phyloP scores from a whole-genome alignment of 2,888 invertebrate genomes.

The Drosophila falleni region DNA sequence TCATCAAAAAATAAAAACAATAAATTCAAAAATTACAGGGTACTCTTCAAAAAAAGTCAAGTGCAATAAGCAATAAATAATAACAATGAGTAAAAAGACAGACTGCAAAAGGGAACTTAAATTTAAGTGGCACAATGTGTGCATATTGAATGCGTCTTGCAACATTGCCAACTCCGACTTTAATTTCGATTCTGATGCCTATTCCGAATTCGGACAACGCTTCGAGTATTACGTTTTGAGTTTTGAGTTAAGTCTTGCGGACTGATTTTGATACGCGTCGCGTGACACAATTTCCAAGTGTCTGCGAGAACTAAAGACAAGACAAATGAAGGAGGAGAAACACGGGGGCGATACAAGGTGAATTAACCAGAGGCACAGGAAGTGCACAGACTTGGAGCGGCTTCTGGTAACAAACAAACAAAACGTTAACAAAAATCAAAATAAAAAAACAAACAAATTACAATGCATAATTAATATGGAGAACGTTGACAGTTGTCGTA shows the following conservation, averaged over 20 bases:
- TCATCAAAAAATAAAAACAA: too few relatives aligned
- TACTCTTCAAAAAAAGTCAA: slow-evolving; percentile 24
- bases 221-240: slow-evolving; percentile 3
- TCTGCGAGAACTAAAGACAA: slow-evolving; percentile 12
- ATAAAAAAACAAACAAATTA: slow-evolving; percentile 9
- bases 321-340: not conserved
- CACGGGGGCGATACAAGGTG: not conserved
- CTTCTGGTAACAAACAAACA: slow-evolving; percentile 29
- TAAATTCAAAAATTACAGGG: slow-evolving; percentile 13
- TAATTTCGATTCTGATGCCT: slow-evolving; percentile 26
- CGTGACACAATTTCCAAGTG: slow-evolving; percentile 72
- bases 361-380: slow-evolving; percentile 50
- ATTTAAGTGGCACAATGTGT: slow-evolving; percentile 63
- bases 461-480: slow-evolving; percentile 70
- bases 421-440: not conserved
- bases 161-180: slow-evolving; percentile 13
- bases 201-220: slow-evolving; percentile 34
- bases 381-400: slow-evolving; percentile 55
- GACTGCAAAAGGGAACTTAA: slow-evolving; percentile 27
- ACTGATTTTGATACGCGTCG: slow-evolving; percentile 64
- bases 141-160: slow-evolving; percentile 58
- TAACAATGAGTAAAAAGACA: slow-evolving; percentile 18
- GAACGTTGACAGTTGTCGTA: slow-evolving; percentile 71
- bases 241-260: slow-evolving; percentile 30
- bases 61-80: slow-evolving; percentile 33